These are phyloP conservation scores for Aphidius gifuensis DNA, from an alignment of 1,140 invertebrate genomes.

Conservation along the genomic window DNA sequence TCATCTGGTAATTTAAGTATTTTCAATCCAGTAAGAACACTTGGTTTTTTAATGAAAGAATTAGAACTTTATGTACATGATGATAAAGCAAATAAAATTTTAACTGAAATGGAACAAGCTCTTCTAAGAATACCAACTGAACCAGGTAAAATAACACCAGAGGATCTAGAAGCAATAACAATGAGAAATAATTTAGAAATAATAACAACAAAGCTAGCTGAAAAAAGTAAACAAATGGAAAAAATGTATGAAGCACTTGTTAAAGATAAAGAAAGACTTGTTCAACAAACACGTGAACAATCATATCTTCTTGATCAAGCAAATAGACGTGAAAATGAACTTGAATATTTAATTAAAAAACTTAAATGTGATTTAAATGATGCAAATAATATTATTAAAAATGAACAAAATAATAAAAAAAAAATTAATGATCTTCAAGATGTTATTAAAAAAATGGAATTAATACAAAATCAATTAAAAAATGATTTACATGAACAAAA, in stretches of 20 bases:
- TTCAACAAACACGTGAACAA: conserved; percentile 14
- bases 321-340: conserved; percentile 15
- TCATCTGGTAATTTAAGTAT: conserved; percentile 27
- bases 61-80: conserved; percentile 30
- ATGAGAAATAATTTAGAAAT: conserved; percentile 26
- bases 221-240: conserved; percentile 29
- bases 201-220: conserved; percentile 25
- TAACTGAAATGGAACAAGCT: conserved; percentile 34
- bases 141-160: conserved; percentile 16
- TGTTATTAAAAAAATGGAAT: conserved; percentile 26
- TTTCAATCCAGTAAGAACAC: conserved; percentile 33
- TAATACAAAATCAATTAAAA: conserved; percentile 25
- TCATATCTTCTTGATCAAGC: conserved; percentile 22
- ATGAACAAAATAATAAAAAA: conserved; percentile 19
- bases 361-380: conserved; percentile 29
- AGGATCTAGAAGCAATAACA: conserved; percentile 31
- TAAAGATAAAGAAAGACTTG: conserved; percentile 28
- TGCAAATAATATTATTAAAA: conserved; percentile 6
- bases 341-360: conserved; percentile 22
- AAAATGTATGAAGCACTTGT: conserved; percentile 17
- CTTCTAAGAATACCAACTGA: conserved; percentile 30
- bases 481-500: conserved; percentile 28
- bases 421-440: conserved; percentile 25
- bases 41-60: conserved; percentile 35
- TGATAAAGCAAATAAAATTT: conserved; percentile 32